These are phyloP conservation scores for Zaprionus africanus DNA, from an alignment of 1,140 invertebrate species.

Conservation along the genomic window DNA sequence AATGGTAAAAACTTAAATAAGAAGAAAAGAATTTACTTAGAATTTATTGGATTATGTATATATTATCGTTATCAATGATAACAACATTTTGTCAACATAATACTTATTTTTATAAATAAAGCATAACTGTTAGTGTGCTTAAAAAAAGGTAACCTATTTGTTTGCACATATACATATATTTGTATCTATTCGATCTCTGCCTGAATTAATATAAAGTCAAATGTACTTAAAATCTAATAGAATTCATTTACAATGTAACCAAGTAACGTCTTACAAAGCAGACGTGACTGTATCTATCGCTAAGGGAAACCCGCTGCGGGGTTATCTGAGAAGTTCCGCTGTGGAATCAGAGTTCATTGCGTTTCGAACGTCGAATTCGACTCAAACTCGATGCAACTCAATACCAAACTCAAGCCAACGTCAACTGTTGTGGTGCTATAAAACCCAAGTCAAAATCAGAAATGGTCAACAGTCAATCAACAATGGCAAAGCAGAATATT, in stretches of 20 bases:
- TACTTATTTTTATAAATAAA: too few relatives aligned
- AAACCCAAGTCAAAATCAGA: constrained; percentile 43
- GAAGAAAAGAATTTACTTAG: too few relatives aligned
- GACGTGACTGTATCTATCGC: constrained; percentile 24
- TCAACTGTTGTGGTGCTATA: constrained; percentile 47
- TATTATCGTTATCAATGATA: too few relatives aligned
- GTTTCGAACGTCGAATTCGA: constrained; percentile 52
- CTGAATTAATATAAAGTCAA: too few relatives aligned
- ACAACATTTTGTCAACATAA: too few relatives aligned
- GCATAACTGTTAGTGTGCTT: too few relatives aligned
- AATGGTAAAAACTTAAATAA: too few relatives aligned
- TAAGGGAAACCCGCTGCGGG: neutral
- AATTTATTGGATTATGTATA: too few relatives aligned
- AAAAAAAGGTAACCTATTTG: too few relatives aligned
- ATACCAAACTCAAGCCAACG: constrained; percentile 8
- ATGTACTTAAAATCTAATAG: neutral
- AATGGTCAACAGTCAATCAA: constrained; percentile 46
- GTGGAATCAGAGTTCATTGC: constrained; percentile 46
- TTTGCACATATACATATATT: too few relatives aligned
- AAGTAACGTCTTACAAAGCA: neutral
- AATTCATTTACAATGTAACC: neutral
- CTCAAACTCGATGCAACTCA: constrained; percentile 32
- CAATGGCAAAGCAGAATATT: constrained; percentile 48
- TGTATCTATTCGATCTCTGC: too few relatives aligned
- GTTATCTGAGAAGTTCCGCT: constrained; percentile 61